Conservation (phyloP, 2,113 vertebrate species). For the Bombycilla garrulus region DNA sequence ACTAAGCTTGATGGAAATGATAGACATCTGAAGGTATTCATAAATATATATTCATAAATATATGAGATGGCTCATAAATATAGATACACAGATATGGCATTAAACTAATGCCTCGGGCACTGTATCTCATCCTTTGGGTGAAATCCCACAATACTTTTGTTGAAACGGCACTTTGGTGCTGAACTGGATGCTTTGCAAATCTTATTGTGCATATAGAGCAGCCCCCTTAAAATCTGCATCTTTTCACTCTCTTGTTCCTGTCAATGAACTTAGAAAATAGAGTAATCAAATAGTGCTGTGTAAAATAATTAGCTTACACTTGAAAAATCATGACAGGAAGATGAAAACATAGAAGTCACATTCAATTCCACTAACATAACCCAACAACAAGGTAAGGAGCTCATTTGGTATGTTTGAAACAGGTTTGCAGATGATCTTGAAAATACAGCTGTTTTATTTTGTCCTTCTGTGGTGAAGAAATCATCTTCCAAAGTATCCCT, state of each 20-base stretch:
- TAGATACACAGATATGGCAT: not conserved
- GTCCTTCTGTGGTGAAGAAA: not conserved
- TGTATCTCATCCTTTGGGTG: not conserved
- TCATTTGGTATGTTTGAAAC: constrained; percentile 8
- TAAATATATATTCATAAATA: not conserved
- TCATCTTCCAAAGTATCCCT: not conserved
- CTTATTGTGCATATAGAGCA: accelerated
- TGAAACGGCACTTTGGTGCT: not conserved
- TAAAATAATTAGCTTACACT: not conserved
- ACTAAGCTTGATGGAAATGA: not conserved
- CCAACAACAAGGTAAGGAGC: not conserved
- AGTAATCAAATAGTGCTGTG: not conserved
- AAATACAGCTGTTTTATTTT: not conserved
- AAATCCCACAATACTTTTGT: not conserved
- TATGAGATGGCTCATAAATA: not conserved
- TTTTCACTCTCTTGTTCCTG: not conserved
- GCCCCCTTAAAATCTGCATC: not conserved
- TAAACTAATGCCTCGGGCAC: not conserved
- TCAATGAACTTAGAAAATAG: not conserved
- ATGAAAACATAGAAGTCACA: not conserved
- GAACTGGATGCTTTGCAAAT: not conserved
- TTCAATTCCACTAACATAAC: not conserved
- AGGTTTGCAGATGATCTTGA: not conserved
- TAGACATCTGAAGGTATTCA: not conserved
- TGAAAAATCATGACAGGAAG: not conserved